These are phyloP conservation scores for Drosophila subquinaria DNA, from an alignment of 2,888 invertebrate genomes.

Conservation along the genomic window DNA sequence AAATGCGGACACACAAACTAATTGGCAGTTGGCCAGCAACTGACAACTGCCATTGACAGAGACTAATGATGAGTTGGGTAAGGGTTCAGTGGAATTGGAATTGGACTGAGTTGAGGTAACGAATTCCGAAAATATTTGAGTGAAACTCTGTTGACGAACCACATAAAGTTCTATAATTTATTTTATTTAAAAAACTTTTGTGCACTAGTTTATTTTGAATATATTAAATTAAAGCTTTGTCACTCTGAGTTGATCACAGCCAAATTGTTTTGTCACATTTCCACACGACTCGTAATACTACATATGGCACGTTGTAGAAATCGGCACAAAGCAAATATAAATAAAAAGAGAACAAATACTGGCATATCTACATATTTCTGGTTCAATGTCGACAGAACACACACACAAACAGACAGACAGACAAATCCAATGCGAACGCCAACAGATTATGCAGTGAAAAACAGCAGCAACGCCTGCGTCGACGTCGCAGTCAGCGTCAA, in stretches of 20 bases:
- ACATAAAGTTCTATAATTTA: not conserved
- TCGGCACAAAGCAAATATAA: slow-evolving; percentile 24
- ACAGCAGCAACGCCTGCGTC: slow-evolving; percentile 21
- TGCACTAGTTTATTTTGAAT: slow-evolving; percentile 4
- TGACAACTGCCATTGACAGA: slow-evolving; percentile 28
- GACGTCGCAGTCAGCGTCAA: not conserved
- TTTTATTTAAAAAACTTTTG: not conserved
- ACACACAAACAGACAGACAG: slow-evolving; percentile 10
- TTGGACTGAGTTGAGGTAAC: not conserved
- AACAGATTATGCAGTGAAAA: slow-evolving; percentile 39
- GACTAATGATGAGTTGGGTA: slow-evolving; percentile 30
- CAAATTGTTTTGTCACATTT: slow-evolving; percentile 3
- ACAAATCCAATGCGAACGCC: slow-evolving; percentile 29
- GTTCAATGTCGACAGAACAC: slow-evolving; percentile 66
- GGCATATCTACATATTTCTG: slow-evolving; percentile 78
- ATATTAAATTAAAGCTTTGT: slow-evolving; percentile 2
- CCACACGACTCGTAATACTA: too few relatives aligned
- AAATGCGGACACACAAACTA: slow-evolving; percentile 8
- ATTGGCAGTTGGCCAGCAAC: slow-evolving; percentile 17
- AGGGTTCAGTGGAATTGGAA: not conserved
- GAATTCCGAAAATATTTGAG: not conserved
- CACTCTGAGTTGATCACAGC: not conserved
- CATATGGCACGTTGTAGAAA: too few relatives aligned
- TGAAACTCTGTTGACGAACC: not conserved
- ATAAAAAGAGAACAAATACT: slow-evolving; percentile 36